Evolutionary conservation across 2,797 vertebrate genomes (phyloP).

Genomic region (Artibeus jamaicensis): DNA sequence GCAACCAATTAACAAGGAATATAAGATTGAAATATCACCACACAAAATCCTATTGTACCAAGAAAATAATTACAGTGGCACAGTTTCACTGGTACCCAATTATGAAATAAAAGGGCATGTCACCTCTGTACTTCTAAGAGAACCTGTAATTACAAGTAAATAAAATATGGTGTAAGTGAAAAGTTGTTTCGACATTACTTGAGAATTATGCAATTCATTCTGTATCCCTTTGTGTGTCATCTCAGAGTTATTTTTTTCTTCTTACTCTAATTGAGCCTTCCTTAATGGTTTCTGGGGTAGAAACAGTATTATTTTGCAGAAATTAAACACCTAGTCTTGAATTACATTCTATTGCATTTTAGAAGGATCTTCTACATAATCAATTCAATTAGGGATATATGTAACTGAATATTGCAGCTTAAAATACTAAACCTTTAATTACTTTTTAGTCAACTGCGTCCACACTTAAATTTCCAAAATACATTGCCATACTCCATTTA

Average conservation of each 20-base stretch:
- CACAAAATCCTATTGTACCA: slow-evolving; percentile 49
- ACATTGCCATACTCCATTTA: neutral
- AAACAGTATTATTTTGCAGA: slow-evolving; percentile 40
- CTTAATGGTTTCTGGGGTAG: slow-evolving; percentile 22
- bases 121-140: slow-evolving; percentile 54
- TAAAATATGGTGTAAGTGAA: slow-evolving; percentile 68
- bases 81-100: slow-evolving; percentile 53
- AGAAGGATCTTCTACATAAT: neutral
- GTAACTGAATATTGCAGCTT: slow-evolving; percentile 32
- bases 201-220: slow-evolving; percentile 60
- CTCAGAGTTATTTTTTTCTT: slow-evolving; percentile 43
- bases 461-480: slow-evolving; percentile 27
- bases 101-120: slow-evolving; percentile 59
- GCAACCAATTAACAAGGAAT: neutral
- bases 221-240: slow-evolving; percentile 41
- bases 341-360: slow-evolving; percentile 3
- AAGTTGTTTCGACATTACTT: slow-evolving; percentile 61
- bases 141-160: slow-evolving; percentile 62
- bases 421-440: slow-evolving; percentile 38
- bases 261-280: slow-evolving; percentile 23
- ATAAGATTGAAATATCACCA: slow-evolving; percentile 47
- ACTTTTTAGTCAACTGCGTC: slow-evolving; percentile 17
- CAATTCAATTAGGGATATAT: neutral
- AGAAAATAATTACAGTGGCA: slow-evolving; percentile 67
- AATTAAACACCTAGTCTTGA: slow-evolving; percentile 26